These are phyloP conservation scores for Intellagama lesueurii DNA, from an alignment of 2,797 vertebrate genomes.

Conservation along the genomic window DNA sequence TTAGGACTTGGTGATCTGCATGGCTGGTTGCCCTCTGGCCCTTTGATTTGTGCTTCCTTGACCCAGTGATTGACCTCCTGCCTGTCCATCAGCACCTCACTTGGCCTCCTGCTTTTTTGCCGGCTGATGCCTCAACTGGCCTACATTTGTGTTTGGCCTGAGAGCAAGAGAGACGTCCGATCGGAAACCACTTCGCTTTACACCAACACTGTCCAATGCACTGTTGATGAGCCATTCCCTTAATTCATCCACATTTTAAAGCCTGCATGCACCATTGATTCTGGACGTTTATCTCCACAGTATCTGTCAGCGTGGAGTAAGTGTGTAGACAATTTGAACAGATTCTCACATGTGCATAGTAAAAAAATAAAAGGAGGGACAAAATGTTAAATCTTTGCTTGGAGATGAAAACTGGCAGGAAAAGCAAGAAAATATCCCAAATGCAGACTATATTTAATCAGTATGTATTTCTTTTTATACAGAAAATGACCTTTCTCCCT, in stretches of 20 bases:
- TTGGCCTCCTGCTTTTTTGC: not conserved
- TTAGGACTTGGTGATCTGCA: not conserved
- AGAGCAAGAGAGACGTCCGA: not conserved
- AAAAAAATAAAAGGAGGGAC: not conserved
- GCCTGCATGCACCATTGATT: slow-evolving; percentile 14
- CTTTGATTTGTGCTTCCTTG: not conserved
- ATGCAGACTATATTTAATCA: not conserved
- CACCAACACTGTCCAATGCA: slow-evolving; percentile 19
- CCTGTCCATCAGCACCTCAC: not conserved
- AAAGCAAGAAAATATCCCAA: not conserved
- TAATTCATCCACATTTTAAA: slow-evolving; percentile 26
- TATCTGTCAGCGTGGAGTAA: slow-evolving; percentile 15
- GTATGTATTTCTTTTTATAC: not conserved
- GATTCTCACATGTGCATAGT: not conserved
- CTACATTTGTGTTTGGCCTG: not conserved
- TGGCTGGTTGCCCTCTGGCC: not conserved
- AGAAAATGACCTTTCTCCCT: not conserved
- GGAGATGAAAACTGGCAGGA: not conserved
- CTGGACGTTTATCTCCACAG: slow-evolving; percentile 19
- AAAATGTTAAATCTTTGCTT: slow-evolving; percentile 10
- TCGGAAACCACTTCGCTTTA: not conserved
- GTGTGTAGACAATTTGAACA: not conserved
- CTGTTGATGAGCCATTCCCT: slow-evolving; percentile 10
- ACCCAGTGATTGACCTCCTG: not conserved
- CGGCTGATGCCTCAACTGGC: not conserved